Percentiles rank a stretch among this genome's conserved stretches.
Conservation (phyloP, 2,888 invertebrate species). For the Achlya flavicornis region DNA sequence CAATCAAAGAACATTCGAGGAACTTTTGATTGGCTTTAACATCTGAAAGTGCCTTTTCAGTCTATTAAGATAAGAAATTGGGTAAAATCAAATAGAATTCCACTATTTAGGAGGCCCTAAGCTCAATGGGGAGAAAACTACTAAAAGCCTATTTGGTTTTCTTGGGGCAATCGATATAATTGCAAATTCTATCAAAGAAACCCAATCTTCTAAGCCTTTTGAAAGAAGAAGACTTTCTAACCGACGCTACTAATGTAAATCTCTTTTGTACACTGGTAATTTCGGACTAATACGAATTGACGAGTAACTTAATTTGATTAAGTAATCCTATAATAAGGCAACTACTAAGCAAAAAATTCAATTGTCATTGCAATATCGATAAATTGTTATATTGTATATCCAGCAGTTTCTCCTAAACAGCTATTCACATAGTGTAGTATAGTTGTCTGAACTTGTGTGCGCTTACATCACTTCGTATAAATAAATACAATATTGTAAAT, state of each 20-base stretch:
- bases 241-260: neutral
- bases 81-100: neutral
- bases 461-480: constrained; percentile 44
- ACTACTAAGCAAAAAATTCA: no score
- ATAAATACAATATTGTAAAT: constrained; percentile 32
- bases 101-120: neutral
- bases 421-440: constrained; percentile 17
- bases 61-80: constrained; percentile 7
- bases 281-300: neutral
- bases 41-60: constrained; percentile 9
- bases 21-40: constrained; percentile 8
- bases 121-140: neutral
- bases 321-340: no score
- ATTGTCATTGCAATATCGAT: neutral
- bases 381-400: neutral
- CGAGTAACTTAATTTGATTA: no score
- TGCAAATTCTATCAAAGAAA: neutral
- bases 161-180: neutral
- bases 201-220: neutral
- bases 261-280: neutral
- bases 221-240: neutral
- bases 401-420: neutral
- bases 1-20: constrained; percentile 9
- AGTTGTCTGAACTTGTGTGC: constrained; percentile 31
- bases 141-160: neutral